Conservation (phyloP, 2,113 vertebrate genomes). For the Caranx melampygus region DNA sequence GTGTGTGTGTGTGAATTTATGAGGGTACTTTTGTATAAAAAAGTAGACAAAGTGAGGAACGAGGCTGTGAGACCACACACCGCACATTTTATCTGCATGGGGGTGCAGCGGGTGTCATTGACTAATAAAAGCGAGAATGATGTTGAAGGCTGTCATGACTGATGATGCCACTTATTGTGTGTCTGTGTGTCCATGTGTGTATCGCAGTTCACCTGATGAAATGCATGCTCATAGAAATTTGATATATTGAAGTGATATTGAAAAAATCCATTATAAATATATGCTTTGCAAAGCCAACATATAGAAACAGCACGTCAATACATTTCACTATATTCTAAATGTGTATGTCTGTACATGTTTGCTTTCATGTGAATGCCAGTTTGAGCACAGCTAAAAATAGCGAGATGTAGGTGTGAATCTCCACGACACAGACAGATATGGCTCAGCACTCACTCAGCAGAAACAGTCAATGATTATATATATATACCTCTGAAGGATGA, state of each 20-base stretch:
- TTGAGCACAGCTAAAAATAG: conserved; percentile 55
- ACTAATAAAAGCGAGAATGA: conserved; percentile 17
- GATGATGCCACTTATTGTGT: conserved; percentile 8
- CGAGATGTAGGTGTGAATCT: conserved; percentile 50
- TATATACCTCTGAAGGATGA: conserved; percentile 38
- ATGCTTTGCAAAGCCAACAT: neutral
- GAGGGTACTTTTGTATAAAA: neutral
- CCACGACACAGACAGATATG: conserved; percentile 13
- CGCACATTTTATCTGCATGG: conserved; percentile 8
- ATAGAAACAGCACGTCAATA: no score
- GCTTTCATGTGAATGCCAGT: conserved; percentile 13
- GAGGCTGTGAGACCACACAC: neutral
- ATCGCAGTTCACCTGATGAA: neutral
- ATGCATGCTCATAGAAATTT: neutral
- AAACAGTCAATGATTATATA: conserved; percentile 18
- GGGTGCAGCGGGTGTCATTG: neutral
- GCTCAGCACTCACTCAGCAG: conserved; percentile 14
- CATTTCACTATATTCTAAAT: conserved; percentile 2
- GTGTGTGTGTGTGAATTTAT: neutral
- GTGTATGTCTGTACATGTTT: conserved; percentile 13
- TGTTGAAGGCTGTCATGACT: neutral
- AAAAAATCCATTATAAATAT: neutral
- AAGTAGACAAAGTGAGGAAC: neutral
- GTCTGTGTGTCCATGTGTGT: conserved; percentile 10
- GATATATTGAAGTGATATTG: neutral